These are phyloP conservation scores for Gobio occitaniae DNA, from an alignment of 2,797 vertebrate genomes.

Conservation along the genomic window DNA sequence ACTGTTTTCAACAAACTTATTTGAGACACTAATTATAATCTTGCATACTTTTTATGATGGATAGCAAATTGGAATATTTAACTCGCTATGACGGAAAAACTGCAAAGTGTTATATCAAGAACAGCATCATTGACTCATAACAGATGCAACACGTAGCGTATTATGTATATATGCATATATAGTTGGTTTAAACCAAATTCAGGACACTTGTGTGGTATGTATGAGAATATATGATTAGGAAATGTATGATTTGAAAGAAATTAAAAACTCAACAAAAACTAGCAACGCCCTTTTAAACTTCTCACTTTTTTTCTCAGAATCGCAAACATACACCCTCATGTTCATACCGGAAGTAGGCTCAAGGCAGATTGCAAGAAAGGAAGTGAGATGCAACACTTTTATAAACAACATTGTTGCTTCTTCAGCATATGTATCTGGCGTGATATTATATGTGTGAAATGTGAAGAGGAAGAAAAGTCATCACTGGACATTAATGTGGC, in stretches of 20 bases:
- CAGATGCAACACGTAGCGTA: not conserved
- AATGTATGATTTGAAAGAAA: not conserved
- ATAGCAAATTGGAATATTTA: not conserved
- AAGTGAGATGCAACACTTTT: slow-evolving; percentile 45
- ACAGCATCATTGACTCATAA: not conserved
- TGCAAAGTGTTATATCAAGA: not conserved
- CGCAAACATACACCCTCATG: slow-evolving; percentile 44
- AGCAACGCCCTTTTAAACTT: slow-evolving; percentile 40
- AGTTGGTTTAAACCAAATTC: not conserved
- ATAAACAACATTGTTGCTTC: not conserved
- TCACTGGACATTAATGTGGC: not conserved
- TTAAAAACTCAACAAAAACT: not conserved
- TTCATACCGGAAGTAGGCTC: slow-evolving; percentile 50
- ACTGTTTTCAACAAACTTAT: not conserved
- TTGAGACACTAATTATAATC: not conserved
- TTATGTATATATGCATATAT: not conserved
- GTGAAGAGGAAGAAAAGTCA: not conserved
- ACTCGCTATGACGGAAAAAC: not conserved
- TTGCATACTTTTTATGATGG: not conserved
- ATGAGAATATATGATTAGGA: not conserved
- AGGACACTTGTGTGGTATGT: not conserved
- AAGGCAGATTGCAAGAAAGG: slow-evolving; percentile 30
- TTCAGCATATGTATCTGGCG: not conserved
- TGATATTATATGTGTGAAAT: not conserved
- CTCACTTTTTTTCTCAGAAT: not conserved